Conservation (phyloP, 1,140 invertebrate genomes). For the Lanistes nyassanus region DNA sequence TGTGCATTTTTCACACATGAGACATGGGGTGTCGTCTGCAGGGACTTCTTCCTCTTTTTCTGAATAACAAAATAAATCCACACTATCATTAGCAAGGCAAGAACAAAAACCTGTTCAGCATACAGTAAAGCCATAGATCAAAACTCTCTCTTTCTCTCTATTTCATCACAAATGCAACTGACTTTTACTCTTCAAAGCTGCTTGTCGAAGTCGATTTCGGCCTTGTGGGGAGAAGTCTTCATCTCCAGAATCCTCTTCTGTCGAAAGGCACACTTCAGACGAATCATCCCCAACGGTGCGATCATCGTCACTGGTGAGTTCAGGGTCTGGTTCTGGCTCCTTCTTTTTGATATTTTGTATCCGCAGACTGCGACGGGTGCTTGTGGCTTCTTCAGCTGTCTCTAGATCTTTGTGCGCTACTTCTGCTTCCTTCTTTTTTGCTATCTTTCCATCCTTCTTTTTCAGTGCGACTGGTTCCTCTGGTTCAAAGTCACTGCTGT, state of each 20-base stretch:
- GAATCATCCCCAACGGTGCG: slow-evolving; percentile 14
- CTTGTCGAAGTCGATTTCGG: slow-evolving; percentile 50
- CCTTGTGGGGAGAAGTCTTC: slow-evolving; percentile 50
- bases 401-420: slow-evolving; percentile 1
- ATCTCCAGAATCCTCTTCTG: slow-evolving; percentile 45
- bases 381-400: not conserved
- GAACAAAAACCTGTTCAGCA: no score
- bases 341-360: slow-evolving; percentile 28
- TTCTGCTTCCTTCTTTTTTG: not conserved
- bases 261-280: slow-evolving; percentile 32
- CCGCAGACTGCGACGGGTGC: slow-evolving; percentile 20
- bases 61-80: slow-evolving; percentile 23
- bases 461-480: slow-evolving; percentile 11
- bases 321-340: slow-evolving; percentile 28
- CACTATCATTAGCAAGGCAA: no score
- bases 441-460: slow-evolving; percentile 2
- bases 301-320: slow-evolving; percentile 24
- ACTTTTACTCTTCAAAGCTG: slow-evolving; percentile 46
- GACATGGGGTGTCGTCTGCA: slow-evolving; percentile 74
- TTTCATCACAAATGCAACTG: not conserved
- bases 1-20: slow-evolving; percentile 87
- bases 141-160: no score
- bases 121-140: no score
- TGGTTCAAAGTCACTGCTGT: slow-evolving; percentile 25
- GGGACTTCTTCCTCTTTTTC: slow-evolving; percentile 39